phyloP scores from a whole-genome alignment of 2,888 invertebrate species.

The Bimastos eiseni region DNA sequence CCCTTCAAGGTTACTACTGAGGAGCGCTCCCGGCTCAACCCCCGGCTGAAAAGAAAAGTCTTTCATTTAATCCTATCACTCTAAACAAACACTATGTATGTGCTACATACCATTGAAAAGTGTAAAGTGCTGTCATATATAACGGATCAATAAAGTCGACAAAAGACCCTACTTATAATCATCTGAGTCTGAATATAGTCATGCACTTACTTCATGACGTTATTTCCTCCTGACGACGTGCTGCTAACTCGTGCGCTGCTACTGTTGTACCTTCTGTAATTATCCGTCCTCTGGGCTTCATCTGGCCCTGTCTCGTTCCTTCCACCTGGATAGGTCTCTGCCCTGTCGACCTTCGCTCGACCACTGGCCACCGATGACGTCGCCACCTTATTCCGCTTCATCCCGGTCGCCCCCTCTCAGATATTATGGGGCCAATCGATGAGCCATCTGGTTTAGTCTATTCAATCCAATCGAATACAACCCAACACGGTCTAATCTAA shows the following conservation, averaged over 20 bases:
- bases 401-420: neutral
- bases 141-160: too few species aligned
- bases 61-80: too few species aligned
- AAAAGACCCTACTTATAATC: too few species aligned
- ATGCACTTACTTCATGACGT: slow-evolving; percentile 3
- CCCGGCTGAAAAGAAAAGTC: too few species aligned
- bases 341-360: slow-evolving; percentile 16
- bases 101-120: too few species aligned
- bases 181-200: neutral
- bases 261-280: neutral
- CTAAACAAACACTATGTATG: too few species aligned
- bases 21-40: too few species aligned
- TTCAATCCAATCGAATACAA: neutral
- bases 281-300: neutral
- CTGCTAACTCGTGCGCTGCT: neutral
- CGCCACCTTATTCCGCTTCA: neutral
- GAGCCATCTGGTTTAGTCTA: neutral
- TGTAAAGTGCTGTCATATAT: too few species aligned
- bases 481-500: neutral
- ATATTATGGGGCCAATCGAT: neutral
- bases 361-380: neutral
- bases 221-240: neutral
- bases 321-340: slow-evolving; percentile 9
- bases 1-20: too few species aligned
- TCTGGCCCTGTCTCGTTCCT: neutral